Base-by-base conservation (phyloP, 2,888 invertebrate genomes). In the Oxycera nigricornis region DNA sequence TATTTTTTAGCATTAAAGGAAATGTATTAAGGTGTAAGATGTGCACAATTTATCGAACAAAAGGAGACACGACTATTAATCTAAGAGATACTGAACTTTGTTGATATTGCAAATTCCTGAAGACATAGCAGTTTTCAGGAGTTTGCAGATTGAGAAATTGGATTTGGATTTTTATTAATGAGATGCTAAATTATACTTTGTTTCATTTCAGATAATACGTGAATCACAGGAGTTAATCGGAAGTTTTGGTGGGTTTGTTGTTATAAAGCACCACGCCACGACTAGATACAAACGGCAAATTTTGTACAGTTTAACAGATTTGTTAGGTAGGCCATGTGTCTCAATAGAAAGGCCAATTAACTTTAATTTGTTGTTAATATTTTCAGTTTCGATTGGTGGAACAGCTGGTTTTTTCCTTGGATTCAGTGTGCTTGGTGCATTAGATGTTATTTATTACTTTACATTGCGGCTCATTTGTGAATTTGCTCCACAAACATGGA, bases 321-420 rank as follows among this genome's bases (percentile, higher is more conserved):
- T 85, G 1, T 73, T 85, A 75, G 84, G 85, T 84, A 76, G 30
- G 17, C 14, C n/a, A n/a, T 35, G 35, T 11, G n/a, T 50, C 9
- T 17, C 50, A 50, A 50, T 4, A n/a, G n/a, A n/a, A n/a, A n/a
- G n/a, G n/a, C n/a, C n/a, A n/a, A 50, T 50, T 50, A 9, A 50
- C 6, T 35, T 35, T 7, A 50, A 7, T 11, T 50, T 50, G 50
- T 31, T 30, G 28, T 65, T 76, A 73, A n/a, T 46, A 22, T n/a
- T 83, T 86, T 6, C 83, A 92, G 92, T 92, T 77, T 89, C 91
- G 7, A 90, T 94, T 2, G 93, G 94, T n/a, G 92, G 93, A 28
- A 92, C 92, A 84, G 92, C 91, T 0, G 93, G 93, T 0, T 84
- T 94, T 1, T 92, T 93, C 82, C 87, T 93, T 3, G 94, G 94